Base-by-base conservation (phyloP, 2,113 vertebrate species). In the Brachypodius melanocephalos region DNA sequence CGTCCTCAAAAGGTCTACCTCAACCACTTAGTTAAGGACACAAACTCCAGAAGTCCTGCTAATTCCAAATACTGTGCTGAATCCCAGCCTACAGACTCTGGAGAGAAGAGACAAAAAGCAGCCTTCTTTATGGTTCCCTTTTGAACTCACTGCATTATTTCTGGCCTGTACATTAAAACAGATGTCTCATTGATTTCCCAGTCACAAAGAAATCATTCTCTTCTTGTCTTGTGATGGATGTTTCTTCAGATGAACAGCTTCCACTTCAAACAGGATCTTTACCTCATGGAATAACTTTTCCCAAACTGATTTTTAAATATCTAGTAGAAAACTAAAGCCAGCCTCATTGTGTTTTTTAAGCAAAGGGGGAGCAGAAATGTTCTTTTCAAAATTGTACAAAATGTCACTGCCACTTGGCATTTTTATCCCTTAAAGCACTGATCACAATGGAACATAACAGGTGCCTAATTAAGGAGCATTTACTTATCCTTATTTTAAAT, bases 151-250 rank as follows among this genome's bases (percentile, higher is more conserved):
- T 91, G 61, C 72, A 77, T 94, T 95, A 94, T 96, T 94, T 91
- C 89, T 91, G 67, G 75, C 52, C 79, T 85, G 85, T 88, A 95
- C 85, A 83, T 97, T 88, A 94, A 95, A 95, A 96, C 96, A 97
- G 87, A 96, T 96, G 95, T 91, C 94, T 93, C 95, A 94, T 94
- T 97, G 91, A 96, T 94, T 95, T 85, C 74, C 63, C 48, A 83
- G 78, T 79, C 93, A 97, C 94, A 97, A 97, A 96, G 95, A 91
- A 96, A 96, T 95, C 87, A 88, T 96, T 97, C 81, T 95, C 91
- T 85, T 82, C 78, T 79, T 85, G 91, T 91, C 95, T 91, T 88
- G 91, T 96, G 94, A 96, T 2, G 49, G 75, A 91, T 93, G 59
- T 88, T 93, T 93, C 93, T 97, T 89, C 87, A 85, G 91, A 95